Evolutionary conservation across 2,797 vertebrate species (phyloP).

Genomic region (Scarus forsteni): DNA sequence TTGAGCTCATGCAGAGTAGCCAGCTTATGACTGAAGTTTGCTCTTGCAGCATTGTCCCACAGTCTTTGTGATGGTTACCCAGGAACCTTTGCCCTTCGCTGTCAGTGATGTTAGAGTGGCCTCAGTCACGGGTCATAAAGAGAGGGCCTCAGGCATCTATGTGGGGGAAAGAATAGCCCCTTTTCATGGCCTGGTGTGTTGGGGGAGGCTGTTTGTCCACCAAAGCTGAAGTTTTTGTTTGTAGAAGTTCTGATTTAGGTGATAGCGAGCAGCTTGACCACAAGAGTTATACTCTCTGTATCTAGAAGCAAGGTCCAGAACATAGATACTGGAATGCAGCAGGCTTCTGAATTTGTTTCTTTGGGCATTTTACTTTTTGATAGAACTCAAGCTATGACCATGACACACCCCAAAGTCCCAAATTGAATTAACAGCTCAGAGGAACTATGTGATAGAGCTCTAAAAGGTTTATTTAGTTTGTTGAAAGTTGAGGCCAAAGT

Average conservation of each 20-base stretch:
- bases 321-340: too few relatives aligned
- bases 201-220: constrained; percentile 65
- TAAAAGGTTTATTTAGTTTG: background rate
- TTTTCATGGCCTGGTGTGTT: constrained; percentile 72
- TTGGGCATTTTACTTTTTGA: background rate
- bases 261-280: constrained; percentile 5
- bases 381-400: background rate
- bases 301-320: too few relatives aligned
- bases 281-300: background rate
- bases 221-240: constrained; percentile 48
- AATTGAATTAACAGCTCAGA: background rate
- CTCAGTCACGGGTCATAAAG: constrained; percentile 87
- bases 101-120: constrained; percentile 83
- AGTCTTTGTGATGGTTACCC: constrained; percentile 84
- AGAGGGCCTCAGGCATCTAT: constrained; percentile 78
- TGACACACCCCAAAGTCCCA: background rate
- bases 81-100: constrained; percentile 84
- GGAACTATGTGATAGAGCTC: background rate
- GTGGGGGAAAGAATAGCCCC: constrained; percentile 75
- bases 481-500: too few relatives aligned
- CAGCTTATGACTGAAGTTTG: constrained; percentile 67
- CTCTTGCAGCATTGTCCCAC: constrained; percentile 78
- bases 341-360: too few relatives aligned
- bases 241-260: constrained; percentile 26
- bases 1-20: constrained; percentile 53